Evolutionary conservation across 2,888 invertebrate species (phyloP), one percentile per base, ranked within the genome.

Genomic region (Hymenopus coronatus): DNA sequence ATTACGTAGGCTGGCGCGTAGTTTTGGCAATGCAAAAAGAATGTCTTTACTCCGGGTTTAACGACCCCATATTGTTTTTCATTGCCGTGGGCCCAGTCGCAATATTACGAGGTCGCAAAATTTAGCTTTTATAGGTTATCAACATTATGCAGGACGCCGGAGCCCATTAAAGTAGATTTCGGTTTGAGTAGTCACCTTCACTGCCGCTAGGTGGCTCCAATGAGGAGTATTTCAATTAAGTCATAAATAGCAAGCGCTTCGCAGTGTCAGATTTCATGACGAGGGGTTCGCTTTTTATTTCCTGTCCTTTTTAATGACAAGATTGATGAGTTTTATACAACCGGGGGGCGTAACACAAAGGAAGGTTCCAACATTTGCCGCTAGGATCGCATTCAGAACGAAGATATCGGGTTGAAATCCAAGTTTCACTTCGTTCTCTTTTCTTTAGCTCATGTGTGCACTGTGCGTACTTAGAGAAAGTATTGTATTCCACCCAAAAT

Each of bases 61-160:
- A 87, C 87, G 87, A 87, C 87, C 82, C 87, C 87, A 87, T 87
- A 87, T 87, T 87, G 87, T 87, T 87, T 87, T 87, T 87, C 87
- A 87, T 87, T 87, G 87, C 87, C 28, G 28, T n/a, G n/a, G 28
- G 86, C 28, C 27, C 30, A 12, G 86, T 54, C 28, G 54, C 28
- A 25, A 86, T 28, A 86, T 86, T 86, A 86, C 81, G 87, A 87
- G 87, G 87, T 87, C 82, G 82, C 87, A 70, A 87, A 87, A 87
- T 87, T 87, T 87, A 87, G 82, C 82, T 87, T 87, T 87, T 87
- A 87, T 87, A 87, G 87, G 87, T 82, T 87, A 87, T 87, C 87
- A 87, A 82, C 87, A 87, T 87, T 87, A 87, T 87, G 87, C 87
- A 87, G 30, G 82, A 15, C 46, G 27, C n/a, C 30, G 14, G 30